Percentiles rank a stretch among this genome's conserved stretches.
These are phyloP conservation scores for Microcebus jonahi DNA, from an alignment of 2,113 vertebrate genomes.

Conservation along the genomic window DNA sequence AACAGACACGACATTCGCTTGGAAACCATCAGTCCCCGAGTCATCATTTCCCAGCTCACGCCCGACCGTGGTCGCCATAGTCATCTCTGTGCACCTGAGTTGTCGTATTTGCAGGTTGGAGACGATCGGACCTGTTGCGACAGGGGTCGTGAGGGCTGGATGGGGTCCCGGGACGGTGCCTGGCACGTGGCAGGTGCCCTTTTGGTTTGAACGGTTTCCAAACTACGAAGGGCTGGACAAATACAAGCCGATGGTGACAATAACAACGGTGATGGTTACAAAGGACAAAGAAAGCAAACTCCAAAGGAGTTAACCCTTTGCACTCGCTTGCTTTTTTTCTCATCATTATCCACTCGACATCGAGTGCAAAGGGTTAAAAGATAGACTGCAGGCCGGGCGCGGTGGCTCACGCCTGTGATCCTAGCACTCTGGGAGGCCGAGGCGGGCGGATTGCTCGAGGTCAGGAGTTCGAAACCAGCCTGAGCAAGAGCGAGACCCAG, in stretches of 20 bases:
- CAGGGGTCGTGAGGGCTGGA: neutral
- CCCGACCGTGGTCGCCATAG: rapidly evolving
- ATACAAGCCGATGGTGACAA: neutral
- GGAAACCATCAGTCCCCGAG: neutral
- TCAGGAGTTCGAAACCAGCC: too few species aligned
- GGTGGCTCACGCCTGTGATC: too few species aligned
- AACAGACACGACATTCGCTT: neutral
- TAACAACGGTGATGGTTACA: neutral
- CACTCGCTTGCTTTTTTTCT: too few species aligned
- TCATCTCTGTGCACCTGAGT: neutral
- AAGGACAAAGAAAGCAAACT: neutral
- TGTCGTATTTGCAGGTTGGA: neutral
- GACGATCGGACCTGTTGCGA: neutral
- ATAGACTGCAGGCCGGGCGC: neutral
- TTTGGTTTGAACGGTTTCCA: neutral
- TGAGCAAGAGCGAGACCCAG: too few species aligned
- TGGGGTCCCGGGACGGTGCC: neutral
- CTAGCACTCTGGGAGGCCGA: too few species aligned
- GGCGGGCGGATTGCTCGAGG: too few species aligned
- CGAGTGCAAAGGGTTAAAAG: neutral
- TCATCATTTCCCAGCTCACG: neutral
- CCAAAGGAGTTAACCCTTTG: too few species aligned
- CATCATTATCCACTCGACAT: too few species aligned
- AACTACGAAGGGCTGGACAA: neutral
- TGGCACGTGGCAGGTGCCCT: neutral